These are phyloP conservation scores for Anarhynchus alexandrinus DNA, from an alignment of 2,113 vertebrate species.

Conservation along the genomic window DNA sequence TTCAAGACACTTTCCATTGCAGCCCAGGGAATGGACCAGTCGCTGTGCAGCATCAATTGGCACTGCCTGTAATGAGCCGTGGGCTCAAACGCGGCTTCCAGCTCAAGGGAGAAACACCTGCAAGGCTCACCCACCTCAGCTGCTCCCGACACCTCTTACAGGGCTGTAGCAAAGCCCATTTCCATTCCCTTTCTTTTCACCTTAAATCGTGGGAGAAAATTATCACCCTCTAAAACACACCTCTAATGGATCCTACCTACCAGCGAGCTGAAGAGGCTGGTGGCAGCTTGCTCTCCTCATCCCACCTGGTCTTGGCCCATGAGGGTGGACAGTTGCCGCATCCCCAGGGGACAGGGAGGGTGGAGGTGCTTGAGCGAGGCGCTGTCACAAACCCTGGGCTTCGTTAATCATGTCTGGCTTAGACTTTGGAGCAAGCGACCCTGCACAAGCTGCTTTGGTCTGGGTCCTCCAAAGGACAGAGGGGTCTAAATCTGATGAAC, in stretches of 20 bases:
- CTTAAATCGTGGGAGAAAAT: neutral
- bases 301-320: neutral
- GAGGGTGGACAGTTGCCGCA: neutral
- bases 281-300: neutral
- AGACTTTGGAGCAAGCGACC: neutral
- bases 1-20: neutral
- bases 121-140: neutral
- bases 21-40: neutral
- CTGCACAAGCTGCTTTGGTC: neutral
- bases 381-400: fast-evolving
- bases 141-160: fast-evolving
- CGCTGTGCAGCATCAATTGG: neutral
- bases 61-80: neutral
- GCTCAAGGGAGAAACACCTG: neutral
- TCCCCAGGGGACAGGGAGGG: neutral
- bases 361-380: neutral
- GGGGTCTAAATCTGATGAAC: neutral
- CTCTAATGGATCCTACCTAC: neutral
- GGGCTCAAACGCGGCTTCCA: neutral
- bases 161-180: neutral
- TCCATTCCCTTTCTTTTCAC: neutral
- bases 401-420: fast-evolving
- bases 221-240: neutral
- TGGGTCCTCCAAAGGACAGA: neutral
- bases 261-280: neutral